Evolutionary conservation across 2,888 invertebrate species (phyloP).

Genomic region (Drosophila mercatorum): DNA sequence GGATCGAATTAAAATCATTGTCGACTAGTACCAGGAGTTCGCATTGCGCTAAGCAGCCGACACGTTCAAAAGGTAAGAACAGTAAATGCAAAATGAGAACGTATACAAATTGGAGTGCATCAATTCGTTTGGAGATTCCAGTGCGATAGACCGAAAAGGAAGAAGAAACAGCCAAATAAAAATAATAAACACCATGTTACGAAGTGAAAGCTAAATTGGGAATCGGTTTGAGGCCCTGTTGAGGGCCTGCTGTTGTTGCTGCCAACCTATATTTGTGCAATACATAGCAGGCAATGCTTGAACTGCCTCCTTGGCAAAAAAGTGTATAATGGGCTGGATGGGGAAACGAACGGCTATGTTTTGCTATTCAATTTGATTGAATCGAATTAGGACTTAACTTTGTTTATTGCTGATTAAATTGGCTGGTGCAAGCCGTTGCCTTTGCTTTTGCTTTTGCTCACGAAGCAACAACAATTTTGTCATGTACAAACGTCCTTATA

Average conservation of each 20-base stretch:
- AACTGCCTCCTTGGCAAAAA: not conserved
- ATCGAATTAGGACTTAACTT: constrained; percentile 79
- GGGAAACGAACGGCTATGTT: constrained; percentile 33
- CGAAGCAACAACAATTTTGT: constrained; percentile 50
- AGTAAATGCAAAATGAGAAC: constrained; percentile 53
- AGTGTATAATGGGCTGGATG: not conserved
- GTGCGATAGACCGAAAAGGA: constrained; percentile 32
- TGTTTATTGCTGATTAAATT: constrained; percentile 79
- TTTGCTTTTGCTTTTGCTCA: constrained; percentile 50
- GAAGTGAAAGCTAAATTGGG: constrained; percentile 62
- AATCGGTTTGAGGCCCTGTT: constrained; percentile 22
- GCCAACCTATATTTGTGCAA: constrained; percentile 60
- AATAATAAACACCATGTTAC: constrained; percentile 48
- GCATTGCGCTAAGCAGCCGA: constrained; percentile 85
- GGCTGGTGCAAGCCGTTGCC: constrained; percentile 58
- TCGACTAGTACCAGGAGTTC: constrained; percentile 88
- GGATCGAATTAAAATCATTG: constrained; percentile 85
- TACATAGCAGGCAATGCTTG: constrained; percentile 23
- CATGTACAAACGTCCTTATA: constrained; percentile 17
- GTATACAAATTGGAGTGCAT: constrained; percentile 43
- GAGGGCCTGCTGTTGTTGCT: constrained; percentile 42
- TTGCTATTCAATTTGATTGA: constrained; percentile 77
- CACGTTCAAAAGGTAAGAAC: constrained; percentile 51
- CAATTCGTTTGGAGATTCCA: constrained; percentile 58
- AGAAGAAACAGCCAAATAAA: constrained; percentile 41